phyloP scores from a whole-genome alignment of 2,113 vertebrate genomes.

The Pedionomus torquatus region DNA sequence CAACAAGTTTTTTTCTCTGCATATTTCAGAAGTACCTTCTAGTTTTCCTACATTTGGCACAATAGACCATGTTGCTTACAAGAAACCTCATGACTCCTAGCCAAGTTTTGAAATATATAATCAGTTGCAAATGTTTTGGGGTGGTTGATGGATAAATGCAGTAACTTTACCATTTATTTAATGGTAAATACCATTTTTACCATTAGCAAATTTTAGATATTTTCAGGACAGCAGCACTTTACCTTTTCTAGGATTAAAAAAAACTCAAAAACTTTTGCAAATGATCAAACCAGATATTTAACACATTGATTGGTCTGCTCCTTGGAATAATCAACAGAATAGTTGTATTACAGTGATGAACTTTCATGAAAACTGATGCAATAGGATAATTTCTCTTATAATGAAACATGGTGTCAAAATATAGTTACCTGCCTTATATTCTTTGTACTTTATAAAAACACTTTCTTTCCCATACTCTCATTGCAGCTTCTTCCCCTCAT shows the following conservation, averaged over 20 bases:
- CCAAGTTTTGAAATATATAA: constrained; percentile 67
- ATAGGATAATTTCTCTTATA: background rate
- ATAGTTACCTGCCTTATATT: background rate
- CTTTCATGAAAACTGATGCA: background rate
- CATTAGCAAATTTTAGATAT: constrained; percentile 45
- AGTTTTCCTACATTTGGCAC: constrained; percentile 23
- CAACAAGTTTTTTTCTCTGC: background rate
- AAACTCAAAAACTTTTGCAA: background rate
- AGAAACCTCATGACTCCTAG: constrained; percentile 32
- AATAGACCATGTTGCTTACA: constrained; percentile 17
- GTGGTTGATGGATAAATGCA: constrained; percentile 67
- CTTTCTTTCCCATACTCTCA: background rate
- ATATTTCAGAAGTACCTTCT: constrained; percentile 43
- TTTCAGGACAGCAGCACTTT: constrained; percentile 29
- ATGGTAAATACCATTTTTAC: too few relatives aligned
- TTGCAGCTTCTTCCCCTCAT: background rate
- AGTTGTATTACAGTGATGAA: background rate
- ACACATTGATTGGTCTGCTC: background rate
- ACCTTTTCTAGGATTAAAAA: background rate
- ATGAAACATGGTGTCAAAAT: background rate
- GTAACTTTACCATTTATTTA: constrained; percentile 64
- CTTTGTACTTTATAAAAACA: background rate
- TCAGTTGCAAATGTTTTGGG: constrained; percentile 78
- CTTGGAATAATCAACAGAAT: background rate
- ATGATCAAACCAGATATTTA: background rate